Base-by-base conservation (phyloP, 2,797 vertebrate genomes). In the Psittacula echo region DNA sequence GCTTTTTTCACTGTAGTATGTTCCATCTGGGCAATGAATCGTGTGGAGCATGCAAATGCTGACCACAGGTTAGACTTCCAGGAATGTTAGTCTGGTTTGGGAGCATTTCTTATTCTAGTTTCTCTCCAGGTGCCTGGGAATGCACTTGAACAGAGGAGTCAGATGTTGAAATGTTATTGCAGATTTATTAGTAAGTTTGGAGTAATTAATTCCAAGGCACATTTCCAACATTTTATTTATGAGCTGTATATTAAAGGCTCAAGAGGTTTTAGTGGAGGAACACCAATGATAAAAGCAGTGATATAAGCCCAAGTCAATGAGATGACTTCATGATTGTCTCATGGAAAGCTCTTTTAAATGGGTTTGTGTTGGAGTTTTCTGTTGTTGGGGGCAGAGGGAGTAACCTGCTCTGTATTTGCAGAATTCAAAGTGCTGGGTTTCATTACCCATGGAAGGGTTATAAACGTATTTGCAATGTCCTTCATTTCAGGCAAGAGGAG, bases 141-240 rank as follows among this genome's bases (percentile, higher is more conserved):
- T 9, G 26, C 84, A 86, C 54, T 70, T 85, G 88, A 61, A 67
- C 73, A 67, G 86, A 54, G 87, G 68, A 92, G 18, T 82, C 91
- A 94, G 47, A 74, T 94, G 56, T 77, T 94, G 62, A 54, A 78
- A 94, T 72, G 79, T 89, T 95, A 94, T n/a, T 79, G 74, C 56
- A 51, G 29, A 41, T 84, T 77, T 56, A 61, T 85, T 83, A 89
- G 32, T 82, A 82, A 79, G 45, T 91, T 54, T 65, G 44, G 27
- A 88, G 54, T 70, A 88, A 88, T 93, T 94, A 94, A 93, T 94
- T 83, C 30, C 65, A 48, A 73, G 76, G 87, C 66, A 80, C 5
- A 7, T 87, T 88, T 90, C 61, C 56, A 84, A 58, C 74, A 86
- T 94, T 88, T 97, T 95, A 85, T 97, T 97, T 91, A 94, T 37